Evolutionary conservation across 2,888 invertebrate genomes (phyloP).

Genomic region (Caenorhabditis japonica): DNA sequence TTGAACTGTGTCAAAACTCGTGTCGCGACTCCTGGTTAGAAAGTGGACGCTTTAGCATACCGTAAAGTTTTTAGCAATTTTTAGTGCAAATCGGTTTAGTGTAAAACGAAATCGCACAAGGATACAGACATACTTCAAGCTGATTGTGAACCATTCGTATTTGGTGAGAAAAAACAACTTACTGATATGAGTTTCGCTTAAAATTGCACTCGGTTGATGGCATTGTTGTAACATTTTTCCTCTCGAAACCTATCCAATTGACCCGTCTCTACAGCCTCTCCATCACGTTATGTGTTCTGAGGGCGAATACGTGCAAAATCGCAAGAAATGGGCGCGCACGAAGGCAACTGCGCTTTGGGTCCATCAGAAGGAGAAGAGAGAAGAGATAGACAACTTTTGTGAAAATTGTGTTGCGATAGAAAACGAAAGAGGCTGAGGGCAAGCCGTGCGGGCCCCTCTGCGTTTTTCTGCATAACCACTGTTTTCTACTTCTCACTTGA

Average conservation of each 20-base stretch:
- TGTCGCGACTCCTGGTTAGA: no score
- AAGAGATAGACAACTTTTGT: constrained; percentile 43
- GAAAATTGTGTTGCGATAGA: constrained; percentile 34
- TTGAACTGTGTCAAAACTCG: no score
- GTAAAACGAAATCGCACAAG: no score
- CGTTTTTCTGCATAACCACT: not conserved
- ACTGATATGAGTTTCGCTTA: no score
- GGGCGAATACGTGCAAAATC: constrained; percentile 55
- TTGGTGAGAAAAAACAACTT: no score
- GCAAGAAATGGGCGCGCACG: constrained; percentile 33
- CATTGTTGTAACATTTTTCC: constrained; percentile 35
- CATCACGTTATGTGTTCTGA: constrained; percentile 40
- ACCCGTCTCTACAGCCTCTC: constrained; percentile 12
- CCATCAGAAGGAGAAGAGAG: constrained; percentile 40
- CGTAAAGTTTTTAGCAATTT: no score
- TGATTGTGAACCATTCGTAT: no score
- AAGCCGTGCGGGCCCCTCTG: constrained; percentile 15
- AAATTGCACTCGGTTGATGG: no score
- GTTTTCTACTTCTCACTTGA: constrained; percentile 2
- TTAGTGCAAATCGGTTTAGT: no score
- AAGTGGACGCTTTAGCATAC: no score
- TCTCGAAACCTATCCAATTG: constrained; percentile 4
- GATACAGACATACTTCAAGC: no score
- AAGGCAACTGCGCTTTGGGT: constrained; percentile 49
- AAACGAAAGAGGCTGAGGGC: no score